Percentiles rank a stretch among this genome's conserved stretches.
Evolutionary conservation across 2,113 vertebrate species (phyloP).

Genomic region (Tyto alba): DNA sequence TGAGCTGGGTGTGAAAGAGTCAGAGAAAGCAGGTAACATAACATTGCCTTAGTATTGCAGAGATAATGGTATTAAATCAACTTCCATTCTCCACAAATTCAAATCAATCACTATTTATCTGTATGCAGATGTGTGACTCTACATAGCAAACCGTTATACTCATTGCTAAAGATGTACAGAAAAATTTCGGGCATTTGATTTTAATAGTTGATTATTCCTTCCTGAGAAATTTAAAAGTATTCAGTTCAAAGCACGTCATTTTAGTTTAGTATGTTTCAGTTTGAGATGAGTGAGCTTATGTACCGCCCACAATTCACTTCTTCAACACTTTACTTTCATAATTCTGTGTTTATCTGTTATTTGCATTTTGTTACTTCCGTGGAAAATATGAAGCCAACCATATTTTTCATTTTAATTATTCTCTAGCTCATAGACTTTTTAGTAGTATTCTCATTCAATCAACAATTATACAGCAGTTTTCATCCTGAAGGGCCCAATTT

Average conservation of each 20-base stretch:
- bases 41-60: neutral
- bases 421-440: neutral
- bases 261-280: neutral
- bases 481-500: neutral
- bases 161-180: neutral
- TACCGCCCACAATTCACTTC: neutral
- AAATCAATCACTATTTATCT: neutral
- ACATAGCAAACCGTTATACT: neutral
- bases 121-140: neutral
- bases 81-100: neutral
- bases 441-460: neutral
- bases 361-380: neutral
- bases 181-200: neutral
- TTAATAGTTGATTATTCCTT: neutral
- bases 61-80: neutral
- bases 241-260: neutral
- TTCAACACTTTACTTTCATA: neutral
- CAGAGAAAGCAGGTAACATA: neutral
- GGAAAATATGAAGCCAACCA: neutral
- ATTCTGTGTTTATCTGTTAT: neutral
- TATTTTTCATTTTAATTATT: constrained; percentile 12
- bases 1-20: neutral
- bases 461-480: neutral
- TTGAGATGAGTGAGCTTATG: neutral
- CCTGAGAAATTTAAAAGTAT: neutral